phyloP scores from a whole-genome alignment of 2,113 vertebrate genomes.

The Lampris megalopsis region DNA sequence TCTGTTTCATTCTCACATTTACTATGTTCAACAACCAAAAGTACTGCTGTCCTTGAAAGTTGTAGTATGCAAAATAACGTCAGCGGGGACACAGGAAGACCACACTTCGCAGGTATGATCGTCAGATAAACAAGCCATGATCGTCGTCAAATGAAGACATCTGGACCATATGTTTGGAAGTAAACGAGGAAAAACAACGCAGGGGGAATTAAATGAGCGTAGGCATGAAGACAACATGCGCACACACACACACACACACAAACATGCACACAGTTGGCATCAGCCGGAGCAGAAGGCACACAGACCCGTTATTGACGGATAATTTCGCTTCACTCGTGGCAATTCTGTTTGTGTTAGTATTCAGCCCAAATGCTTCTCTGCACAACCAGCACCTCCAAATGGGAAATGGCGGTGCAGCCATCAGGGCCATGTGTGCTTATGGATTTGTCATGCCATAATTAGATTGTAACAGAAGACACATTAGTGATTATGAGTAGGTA shows the following conservation, averaged over 20 bases:
- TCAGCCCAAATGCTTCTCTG: constrained; percentile 22
- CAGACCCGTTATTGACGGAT: constrained; percentile 41
- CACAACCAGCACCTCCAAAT: constrained; percentile 40
- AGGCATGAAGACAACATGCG: constrained; percentile 13
- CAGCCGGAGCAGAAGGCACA: constrained; percentile 32
- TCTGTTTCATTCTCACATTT: neutral
- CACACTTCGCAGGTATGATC: constrained; percentile 40
- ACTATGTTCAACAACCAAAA: neutral
- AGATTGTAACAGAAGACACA: neutral
- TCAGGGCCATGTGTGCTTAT: neutral
- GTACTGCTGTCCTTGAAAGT: neutral
- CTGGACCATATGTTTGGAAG: constrained; percentile 58
- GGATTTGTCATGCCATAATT: neutral
- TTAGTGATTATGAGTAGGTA: neutral
- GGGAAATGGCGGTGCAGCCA: constrained; percentile 1
- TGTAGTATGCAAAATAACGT: neutral
- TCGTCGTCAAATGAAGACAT: constrained; percentile 47
- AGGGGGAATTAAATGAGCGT: constrained; percentile 31
- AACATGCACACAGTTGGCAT: constrained; percentile 34
- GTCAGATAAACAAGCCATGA: constrained; percentile 55
- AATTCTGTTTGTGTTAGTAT: constrained; percentile 44
- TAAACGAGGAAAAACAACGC: constrained; percentile 35
- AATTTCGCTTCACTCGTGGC: constrained; percentile 46
- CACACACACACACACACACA: neutral
- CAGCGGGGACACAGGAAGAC: constrained; percentile 8